Evolutionary conservation across 1,140 invertebrate species (phyloP).

Genomic region (Nixonia krombeini): DNA sequence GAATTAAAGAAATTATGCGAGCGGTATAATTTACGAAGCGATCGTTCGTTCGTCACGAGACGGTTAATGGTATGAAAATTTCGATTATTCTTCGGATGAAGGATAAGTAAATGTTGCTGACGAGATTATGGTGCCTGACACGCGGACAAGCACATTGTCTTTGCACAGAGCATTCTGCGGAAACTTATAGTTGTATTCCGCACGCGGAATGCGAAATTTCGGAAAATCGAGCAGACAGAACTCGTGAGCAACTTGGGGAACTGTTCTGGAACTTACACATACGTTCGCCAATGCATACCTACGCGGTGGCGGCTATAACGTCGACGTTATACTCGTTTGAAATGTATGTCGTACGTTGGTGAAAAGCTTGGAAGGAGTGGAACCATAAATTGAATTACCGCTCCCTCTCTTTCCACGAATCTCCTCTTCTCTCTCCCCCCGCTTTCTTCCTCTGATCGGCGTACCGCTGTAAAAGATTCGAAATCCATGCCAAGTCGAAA

Average conservation of each 20-base stretch:
- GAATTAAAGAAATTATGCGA: too few species aligned
- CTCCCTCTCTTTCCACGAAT: too few species aligned
- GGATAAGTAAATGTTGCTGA: constrained; percentile 13
- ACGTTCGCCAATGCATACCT: constrained; percentile 31
- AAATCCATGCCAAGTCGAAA: constrained; percentile 21
- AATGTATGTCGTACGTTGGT: constrained; percentile 41
- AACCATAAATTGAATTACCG: constrained; percentile 44
- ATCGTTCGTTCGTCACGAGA: too few species aligned
- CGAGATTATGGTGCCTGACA: constrained; percentile 33
- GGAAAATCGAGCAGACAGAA: constrained; percentile 44
- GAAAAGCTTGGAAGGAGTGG: constrained; percentile 31
- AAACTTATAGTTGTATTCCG: constrained; percentile 45
- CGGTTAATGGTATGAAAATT: background rate
- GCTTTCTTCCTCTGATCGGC: constrained; percentile 22
- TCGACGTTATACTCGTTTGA: constrained; percentile 30
- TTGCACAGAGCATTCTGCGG: constrained; percentile 23
- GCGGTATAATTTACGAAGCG: too few species aligned
- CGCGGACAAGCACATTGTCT: constrained; percentile 39
- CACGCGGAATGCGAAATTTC: constrained; percentile 48
- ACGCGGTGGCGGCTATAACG: constrained; percentile 39
- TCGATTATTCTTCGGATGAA: background rate
- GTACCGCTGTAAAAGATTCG: constrained; percentile 33
- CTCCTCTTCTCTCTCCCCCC: too few species aligned
- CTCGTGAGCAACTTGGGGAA: constrained; percentile 33
- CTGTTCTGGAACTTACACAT: constrained; percentile 15